Evolutionary conservation across 2,888 invertebrate species (phyloP), one percentile per base, ranked within the genome.

Genomic region (Oxyscelio sp.): DNA sequence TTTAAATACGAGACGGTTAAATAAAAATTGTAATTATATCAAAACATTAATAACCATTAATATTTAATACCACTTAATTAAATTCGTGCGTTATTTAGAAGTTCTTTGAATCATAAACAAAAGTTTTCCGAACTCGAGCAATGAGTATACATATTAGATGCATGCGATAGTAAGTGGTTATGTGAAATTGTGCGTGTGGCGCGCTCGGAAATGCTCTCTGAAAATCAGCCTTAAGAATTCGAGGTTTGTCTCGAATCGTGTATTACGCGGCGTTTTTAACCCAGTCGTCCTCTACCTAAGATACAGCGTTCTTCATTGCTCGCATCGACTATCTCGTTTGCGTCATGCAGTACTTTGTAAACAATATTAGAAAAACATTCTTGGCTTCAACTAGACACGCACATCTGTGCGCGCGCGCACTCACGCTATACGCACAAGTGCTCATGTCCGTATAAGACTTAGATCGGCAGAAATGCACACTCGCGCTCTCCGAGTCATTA

Each of bases 251-350:
- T 85, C 66, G 65, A 48, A 65, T 85, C 74, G 85, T 66, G 83
- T 79, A 85, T 87, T 88, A 89, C 88, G 88, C 84, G 83, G 86
- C 82, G 86, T 83, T 85, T 85, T 81, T 84, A 89, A 91, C 89
- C 90, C 82, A 80, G 89, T 87, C 89, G 90, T 91, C 88, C 91
- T 92, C 90, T 91, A 91, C 91, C 90, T 91, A 91, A 90, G 91
- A 89, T 90, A 91, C 90, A 87, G 86, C 84, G 85, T 84, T 90
- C 88, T 85, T 79, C 82, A 85, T 90, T 89, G 80, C 79, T 86
- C 82, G 63, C 73, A 71, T 45, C 38, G 61, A 59, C 85, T 83
- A 85, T 88, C 85, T 78, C 75, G 59, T 70, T 86, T 87, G 70
- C 88, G 86, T 90, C 88, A 89, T 52, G 56, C 58, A 19, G 34